Evolutionary conservation across 2,797 vertebrate genomes (phyloP).

Genomic region (Bufotes viridis): DNA sequence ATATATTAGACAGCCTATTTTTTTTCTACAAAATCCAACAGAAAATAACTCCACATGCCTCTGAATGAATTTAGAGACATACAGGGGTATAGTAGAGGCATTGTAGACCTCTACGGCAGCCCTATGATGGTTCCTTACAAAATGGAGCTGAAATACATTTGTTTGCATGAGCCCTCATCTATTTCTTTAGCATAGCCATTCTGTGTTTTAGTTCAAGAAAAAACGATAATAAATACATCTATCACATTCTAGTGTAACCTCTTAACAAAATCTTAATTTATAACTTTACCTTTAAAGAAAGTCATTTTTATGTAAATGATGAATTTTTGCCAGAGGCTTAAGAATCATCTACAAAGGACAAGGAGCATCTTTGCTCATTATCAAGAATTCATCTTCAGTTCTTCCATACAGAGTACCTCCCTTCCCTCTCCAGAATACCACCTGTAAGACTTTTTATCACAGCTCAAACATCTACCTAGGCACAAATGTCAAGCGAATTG

Average conservation of each 20-base stretch:
- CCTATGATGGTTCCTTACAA: background rate
- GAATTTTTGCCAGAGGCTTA: background rate
- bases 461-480: constrained; percentile 12
- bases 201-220: background rate
- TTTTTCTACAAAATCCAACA: too few relatives aligned
- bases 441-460: background rate
- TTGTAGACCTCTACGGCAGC: background rate
- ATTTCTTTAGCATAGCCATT: background rate
- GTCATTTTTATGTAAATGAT: constrained; percentile 4
- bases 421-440: background rate
- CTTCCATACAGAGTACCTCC: background rate
- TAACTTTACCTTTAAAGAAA: constrained; percentile 3
- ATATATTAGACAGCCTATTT: too few relatives aligned
- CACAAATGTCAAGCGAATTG: constrained; percentile 4
- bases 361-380: background rate
- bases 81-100: background rate
- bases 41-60: too few relatives aligned
- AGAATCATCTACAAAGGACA: background rate
- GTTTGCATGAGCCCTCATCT: background rate
- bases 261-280: background rate
- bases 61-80: background rate
- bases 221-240: background rate
- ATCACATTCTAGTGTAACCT: background rate
- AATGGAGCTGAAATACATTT: background rate
- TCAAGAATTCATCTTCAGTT: background rate